A percentile compares a stretch with the other conserved stretches of the same genome.
Conservation (phyloP, 2,888 invertebrate genomes). For the Pterobdella sp. region DNA sequence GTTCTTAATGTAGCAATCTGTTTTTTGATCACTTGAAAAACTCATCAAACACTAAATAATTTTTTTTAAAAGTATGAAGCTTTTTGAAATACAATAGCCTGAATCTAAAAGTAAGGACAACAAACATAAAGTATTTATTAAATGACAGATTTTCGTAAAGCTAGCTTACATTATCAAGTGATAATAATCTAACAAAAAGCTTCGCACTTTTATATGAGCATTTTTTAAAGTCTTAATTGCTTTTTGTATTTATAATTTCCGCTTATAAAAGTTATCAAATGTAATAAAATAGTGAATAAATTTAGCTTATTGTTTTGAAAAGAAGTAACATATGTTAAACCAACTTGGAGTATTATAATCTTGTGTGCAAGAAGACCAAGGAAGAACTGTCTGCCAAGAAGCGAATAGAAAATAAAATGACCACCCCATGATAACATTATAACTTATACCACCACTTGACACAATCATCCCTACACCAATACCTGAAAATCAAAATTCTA, state of each 20-base stretch:
- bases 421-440: slow-evolving; percentile 73
- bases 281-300: too few relatives aligned
- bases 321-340: too few relatives aligned
- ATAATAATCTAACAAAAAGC: too few relatives aligned
- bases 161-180: too few relatives aligned
- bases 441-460: slow-evolving; percentile 67
- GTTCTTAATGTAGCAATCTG: slow-evolving; percentile 36
- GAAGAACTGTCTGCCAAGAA: slow-evolving; percentile 60
- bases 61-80: neutral
- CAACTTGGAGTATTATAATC: slow-evolving; percentile 38
- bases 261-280: too few relatives aligned
- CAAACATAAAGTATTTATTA: too few relatives aligned
- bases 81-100: too few relatives aligned
- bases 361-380: slow-evolving; percentile 62
- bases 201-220: too few relatives aligned
- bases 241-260: too few relatives aligned
- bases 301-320: neutral
- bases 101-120: too few relatives aligned
- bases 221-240: too few relatives aligned
- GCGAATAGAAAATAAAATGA: slow-evolving; percentile 67
- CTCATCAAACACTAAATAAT: neutral
- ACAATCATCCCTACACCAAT: slow-evolving; percentile 61
- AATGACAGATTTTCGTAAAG: too few relatives aligned
- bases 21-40: neutral
- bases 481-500: slow-evolving; percentile 37